Evolutionary conservation across 2,797 vertebrate genomes (phyloP), one percentile per base, ranked within the genome.

Genomic region (Lithobates pipiens): DNA sequence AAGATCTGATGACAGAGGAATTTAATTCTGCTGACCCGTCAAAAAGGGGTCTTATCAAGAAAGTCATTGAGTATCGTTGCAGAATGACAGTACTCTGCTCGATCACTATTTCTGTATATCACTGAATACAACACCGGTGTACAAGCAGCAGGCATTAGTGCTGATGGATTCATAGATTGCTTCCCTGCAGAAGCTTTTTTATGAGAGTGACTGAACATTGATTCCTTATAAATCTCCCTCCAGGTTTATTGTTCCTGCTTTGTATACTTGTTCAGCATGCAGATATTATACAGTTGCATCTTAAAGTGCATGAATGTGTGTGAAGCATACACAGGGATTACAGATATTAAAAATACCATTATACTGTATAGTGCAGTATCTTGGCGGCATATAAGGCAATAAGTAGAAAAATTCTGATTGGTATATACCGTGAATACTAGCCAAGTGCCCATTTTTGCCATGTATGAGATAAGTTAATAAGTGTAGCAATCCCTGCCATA

Each of bases 201-300:
- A 10, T 39, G 23, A 10, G 9, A 27, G 10, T 67, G 34, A n/a
- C 8, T 27, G 0, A 2, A n/a, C 68, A 80, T 80, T 80, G 68
- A 71, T 80, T 80, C 46, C 29, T 71, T 71, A 57, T 80, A 54
- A 71, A 32, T 71, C 29, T 80, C 32, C 46, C 68, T 36, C 29
- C 23, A 23, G 27, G 27, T 29, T 57, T 50, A 57, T 80, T 70
- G 34, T 23, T 54, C 68, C 44, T 71, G 18, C 8, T 36, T 71
- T 67, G 54, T 67, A 67, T 29, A 29, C 25, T 67, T 67, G 11
- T 67, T 67, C 65, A 6, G 10, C 25, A 25, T 25, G 13, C 65
- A 67, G 65, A 67, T 67, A 29, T 27, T 27, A 15, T 25, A 67
- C 10, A 13, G 27, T 67, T 25, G 10, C 61, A 65, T 10, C n/a